Evolutionary conservation across 2,888 invertebrate species (phyloP), one percentile per base, ranked within the genome.

Genomic region (Tetragnatha montana): DNA sequence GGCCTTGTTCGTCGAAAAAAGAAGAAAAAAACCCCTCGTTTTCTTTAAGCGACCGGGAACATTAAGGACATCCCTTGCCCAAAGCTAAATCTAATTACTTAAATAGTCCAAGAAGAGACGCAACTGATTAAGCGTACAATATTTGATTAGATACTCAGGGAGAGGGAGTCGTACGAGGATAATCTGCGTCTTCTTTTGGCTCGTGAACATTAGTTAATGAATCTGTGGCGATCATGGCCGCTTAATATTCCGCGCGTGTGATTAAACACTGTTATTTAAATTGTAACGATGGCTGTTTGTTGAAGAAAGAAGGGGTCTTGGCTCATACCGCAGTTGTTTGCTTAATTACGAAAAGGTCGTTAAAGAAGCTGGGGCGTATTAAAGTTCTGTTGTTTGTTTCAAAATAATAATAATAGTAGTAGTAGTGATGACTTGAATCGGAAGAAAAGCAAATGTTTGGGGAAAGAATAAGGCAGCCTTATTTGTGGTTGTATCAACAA

Each of bases 11-110:
- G 21, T 69, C 68, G 19, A 17, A 21, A 17, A n/a, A 14, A 6
- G 14, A 22, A 21, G 10, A 76, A 22, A 81, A 82, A n/a, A n/a
- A n/a, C n/a, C n/a, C 50, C 49, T 50, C n/a, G 22, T 21, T 21
- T n/a, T 49, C 17, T 14, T 76, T 69, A 81, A 81, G n/a, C 22
- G n/a, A 21, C 51, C 71, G 17, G 14, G 22, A 51, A 35, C 83
- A 21, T 76, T 47, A 84, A 50, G 19, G 21, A 8, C 8, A 73
- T 21, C 73, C 12, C 60, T 22, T 6, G 76, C 0, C 81, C 19
- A 17, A 17, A 14, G 76, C 14, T 47, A 74, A 84, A 84, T 84
- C 83, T 84, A 84, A 84, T 84, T 84, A 84, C 83, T 84, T 76
- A 70, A 84, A 84, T 84, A 76, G 76, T 76, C 69, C 21, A 21